phyloP scores from a whole-genome alignment of 2,113 vertebrate genomes.

The Eclectus roratus region DNA sequence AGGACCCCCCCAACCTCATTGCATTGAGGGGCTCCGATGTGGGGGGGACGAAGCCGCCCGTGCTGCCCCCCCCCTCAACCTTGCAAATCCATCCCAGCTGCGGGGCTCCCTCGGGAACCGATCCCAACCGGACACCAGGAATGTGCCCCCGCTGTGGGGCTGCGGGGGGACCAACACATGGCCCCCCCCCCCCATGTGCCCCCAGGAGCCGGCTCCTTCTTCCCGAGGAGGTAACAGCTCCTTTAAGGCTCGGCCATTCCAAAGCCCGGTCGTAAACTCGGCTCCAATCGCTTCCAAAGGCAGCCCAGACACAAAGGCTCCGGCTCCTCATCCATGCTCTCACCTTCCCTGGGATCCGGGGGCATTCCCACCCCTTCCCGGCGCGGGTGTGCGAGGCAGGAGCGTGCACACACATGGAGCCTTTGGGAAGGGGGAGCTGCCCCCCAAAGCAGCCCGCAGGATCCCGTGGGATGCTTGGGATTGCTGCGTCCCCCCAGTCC shows the following conservation, averaged over 20 bases:
- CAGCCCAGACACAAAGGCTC: conserved; percentile 9
- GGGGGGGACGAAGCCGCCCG: background rate
- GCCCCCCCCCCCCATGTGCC: background rate
- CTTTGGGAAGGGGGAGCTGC: background rate
- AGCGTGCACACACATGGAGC: background rate
- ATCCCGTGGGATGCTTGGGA: background rate
- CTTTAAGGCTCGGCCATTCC: conserved; percentile 3
- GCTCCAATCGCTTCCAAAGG: background rate
- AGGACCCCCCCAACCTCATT: background rate
- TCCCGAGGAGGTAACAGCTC: background rate
- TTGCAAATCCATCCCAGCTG: background rate
- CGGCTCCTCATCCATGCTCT: background rate
- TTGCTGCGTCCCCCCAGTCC: no score
- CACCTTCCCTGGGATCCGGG: background rate
- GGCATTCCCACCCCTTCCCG: background rate
- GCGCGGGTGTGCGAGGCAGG: background rate
- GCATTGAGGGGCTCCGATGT: background rate
- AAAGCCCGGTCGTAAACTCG: background rate
- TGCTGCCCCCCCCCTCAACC: background rate
- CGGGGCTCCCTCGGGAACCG: background rate
- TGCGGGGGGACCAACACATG: background rate
- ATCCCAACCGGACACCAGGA: background rate
- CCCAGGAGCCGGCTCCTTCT: background rate
- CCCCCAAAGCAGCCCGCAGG: no score
- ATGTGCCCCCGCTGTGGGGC: no score